These are phyloP conservation scores for Chondrilla cf. caribensis DNA, from an alignment of 37 sponge, comb jelly and placozoan genomes.

Conservation along the genomic window DNA sequence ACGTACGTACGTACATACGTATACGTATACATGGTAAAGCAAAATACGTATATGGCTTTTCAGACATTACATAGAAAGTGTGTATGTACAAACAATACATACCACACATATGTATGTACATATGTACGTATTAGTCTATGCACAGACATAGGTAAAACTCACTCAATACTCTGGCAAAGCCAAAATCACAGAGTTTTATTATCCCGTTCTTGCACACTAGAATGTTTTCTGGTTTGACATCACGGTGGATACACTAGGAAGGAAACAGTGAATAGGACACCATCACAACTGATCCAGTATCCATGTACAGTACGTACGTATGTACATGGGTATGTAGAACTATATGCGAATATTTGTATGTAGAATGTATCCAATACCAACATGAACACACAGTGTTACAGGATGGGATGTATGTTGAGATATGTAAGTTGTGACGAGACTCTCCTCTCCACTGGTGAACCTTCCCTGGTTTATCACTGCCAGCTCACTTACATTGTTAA, in stretches of 20 bases:
- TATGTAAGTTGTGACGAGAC: no score
- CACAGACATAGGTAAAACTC: background rate
- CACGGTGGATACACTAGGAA: conserved; percentile 85
- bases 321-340: background rate
- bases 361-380: no score
- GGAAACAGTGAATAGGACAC: background rate
- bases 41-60: no score
- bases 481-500: conserved; percentile 81
- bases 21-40: background rate
- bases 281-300: background rate
- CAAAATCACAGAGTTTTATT: conserved; percentile 97
- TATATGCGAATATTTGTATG: background rate
- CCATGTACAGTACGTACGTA: background rate
- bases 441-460: no score
- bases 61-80: no score
- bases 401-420: no score
- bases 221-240: conserved; percentile 99
- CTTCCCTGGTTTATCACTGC: no score
- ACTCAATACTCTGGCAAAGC: conserved; percentile 94
- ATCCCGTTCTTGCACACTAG: conserved; percentile 83
- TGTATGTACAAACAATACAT: no score
- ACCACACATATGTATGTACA: background rate
- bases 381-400: no score
- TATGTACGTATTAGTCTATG: background rate
- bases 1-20: no score